Base-by-base conservation (phyloP, 64 coral and sea anemone species). In the Porites australiensis region DNA sequence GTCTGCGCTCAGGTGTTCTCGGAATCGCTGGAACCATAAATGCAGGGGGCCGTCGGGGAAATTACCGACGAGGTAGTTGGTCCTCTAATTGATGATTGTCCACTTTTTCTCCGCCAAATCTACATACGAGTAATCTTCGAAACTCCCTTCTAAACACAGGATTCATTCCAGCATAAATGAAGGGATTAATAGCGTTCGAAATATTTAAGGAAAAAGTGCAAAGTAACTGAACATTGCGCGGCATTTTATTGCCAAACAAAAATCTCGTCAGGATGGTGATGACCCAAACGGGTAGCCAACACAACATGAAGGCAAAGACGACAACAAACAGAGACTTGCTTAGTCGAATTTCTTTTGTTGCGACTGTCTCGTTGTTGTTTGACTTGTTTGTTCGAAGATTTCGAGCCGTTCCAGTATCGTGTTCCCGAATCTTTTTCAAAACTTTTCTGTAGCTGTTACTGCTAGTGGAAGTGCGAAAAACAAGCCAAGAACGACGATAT, bases 101-200 rank as follows among this genome's bases (percentile, higher is more conserved):
- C 0, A 11, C 44, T 27, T 46, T 14, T 27, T 75, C 44, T 75
- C 46, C 12, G 27, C 10, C 12, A 75, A 27, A 15, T 48, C 7
- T 49, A 49, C 72, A 75, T 43, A 12, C 43, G 5, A 75, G 72
- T 14, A 75, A 14, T 49, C 72, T 47, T 49, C 13, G 46, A 75
- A 75, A 75, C 18, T 75, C 72, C 49, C 72, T 47, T 45, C 46
- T 75, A 6, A 75, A 75, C 9, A 75, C 9, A 15, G 72, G 72
- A 75, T 49, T 75, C 72, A 75, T 75, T 18, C 44, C 46, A 48
- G 72, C 46, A 75, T 76, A 76, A 19, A 75, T 75, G 72, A 75
- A 50, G 16, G 72, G 72, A 75, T 75, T 46, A 6, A 75, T 47
- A 45, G 43, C 19, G 44, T 75, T 75, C 0, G 72, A 75, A 43